phyloP scores from a whole-genome alignment of 2,797 vertebrate species.

The Acrossocheilus fasciatus region DNA sequence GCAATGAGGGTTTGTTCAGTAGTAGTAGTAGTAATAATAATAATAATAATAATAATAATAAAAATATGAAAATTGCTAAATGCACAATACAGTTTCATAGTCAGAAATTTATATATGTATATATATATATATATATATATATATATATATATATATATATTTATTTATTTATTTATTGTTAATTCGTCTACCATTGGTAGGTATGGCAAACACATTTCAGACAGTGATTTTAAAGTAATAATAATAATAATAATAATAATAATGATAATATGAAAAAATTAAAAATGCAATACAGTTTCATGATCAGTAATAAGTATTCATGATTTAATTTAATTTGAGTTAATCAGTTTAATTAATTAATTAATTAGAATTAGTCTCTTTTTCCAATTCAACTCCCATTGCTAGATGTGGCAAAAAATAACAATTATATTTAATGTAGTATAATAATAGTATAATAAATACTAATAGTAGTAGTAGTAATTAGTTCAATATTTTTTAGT shows the following conservation, averaged over 20 bases:
- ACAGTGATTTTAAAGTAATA: neutral
- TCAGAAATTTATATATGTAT: neutral
- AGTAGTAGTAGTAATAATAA: neutral
- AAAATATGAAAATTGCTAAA: neutral
- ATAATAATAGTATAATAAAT: neutral
- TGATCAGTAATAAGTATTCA: neutral
- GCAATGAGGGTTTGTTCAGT: no score
- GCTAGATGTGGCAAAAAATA: neutral
- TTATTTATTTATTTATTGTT: neutral
- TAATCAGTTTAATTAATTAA: neutral
- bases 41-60: no score
- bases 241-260: neutral
- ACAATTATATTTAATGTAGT: neutral
- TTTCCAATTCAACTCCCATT: neutral
- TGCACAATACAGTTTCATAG: neutral
- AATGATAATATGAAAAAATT: neutral
- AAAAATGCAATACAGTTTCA: neutral
- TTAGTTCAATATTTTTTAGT: neutral
- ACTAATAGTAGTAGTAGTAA: neutral
- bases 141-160: no score
- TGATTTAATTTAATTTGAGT: neutral
- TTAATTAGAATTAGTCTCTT: neutral
- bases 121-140: no score
- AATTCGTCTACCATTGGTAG: neutral
- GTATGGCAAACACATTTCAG: neutral